Percentiles rank a stretch among this genome's conserved stretches.
These are phyloP conservation scores for Temnothorax unifasciatus DNA, from an alignment of 2,888 invertebrate species.

Conservation along the genomic window DNA sequence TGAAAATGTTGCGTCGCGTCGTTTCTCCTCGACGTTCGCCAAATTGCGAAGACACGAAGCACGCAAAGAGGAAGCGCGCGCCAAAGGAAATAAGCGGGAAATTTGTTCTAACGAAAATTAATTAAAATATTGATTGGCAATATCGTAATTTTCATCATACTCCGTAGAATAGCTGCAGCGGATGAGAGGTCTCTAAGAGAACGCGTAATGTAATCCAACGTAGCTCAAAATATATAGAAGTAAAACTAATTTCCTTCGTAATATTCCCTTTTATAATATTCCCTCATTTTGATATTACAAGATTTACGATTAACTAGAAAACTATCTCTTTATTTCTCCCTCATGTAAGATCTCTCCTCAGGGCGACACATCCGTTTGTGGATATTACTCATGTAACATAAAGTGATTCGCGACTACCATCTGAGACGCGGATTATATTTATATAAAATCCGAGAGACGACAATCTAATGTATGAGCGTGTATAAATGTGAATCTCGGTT, in stretches of 20 bases:
- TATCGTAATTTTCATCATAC: slow-evolving; percentile 1
- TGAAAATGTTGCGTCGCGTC: slow-evolving; percentile 60
- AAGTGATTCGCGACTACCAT: background rate
- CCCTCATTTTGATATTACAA: background rate
- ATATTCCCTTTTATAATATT: background rate
- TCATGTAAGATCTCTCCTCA: background rate
- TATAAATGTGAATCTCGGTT: background rate
- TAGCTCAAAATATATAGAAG: background rate
- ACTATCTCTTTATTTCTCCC: background rate
- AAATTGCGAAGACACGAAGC: slow-evolving; percentile 42
- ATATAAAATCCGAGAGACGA: slow-evolving; percentile 29
- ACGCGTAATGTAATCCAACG: background rate
- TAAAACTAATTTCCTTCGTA: background rate
- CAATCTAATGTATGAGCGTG: slow-evolving; percentile 3
- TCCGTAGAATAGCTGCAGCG: background rate
- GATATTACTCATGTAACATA: slow-evolving; percentile 11
- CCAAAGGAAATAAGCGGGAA: slow-evolving; percentile 13
- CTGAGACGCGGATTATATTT: slow-evolving; percentile 17
- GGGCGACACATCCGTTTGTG: slow-evolving; percentile 14
- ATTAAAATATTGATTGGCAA: slow-evolving; percentile 1
- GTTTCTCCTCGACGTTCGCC: slow-evolving; percentile 62
- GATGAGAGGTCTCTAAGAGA: background rate
- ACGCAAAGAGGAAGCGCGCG: background rate
- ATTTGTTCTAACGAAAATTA: background rate
- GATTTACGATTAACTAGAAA: slow-evolving; percentile 12